Conservation (phyloP, 2,113 vertebrate species). For the Cyanocitta stelleri region DNA sequence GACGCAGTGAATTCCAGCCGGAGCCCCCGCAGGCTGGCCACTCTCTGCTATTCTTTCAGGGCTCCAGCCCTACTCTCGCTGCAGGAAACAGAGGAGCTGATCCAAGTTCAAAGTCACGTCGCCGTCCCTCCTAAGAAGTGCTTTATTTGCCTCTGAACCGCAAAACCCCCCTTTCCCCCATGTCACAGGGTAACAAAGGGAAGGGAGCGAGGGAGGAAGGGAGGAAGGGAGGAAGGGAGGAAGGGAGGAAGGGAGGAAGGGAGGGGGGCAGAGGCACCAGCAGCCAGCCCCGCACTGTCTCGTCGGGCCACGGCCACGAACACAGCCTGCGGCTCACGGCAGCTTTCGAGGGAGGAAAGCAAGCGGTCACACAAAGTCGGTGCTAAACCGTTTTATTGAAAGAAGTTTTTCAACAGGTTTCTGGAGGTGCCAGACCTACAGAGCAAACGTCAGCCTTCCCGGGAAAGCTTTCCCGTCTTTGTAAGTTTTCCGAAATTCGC, state of each 20-base stretch:
- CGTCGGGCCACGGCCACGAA: constrained; percentile 61
- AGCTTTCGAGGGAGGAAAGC: background rate
- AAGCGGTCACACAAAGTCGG: background rate
- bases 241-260: background rate
- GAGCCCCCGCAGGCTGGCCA: constrained; percentile 67
- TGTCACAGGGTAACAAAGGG: constrained; percentile 63
- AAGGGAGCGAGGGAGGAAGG: too few species aligned
- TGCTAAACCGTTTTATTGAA: background rate
- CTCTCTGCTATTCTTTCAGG: constrained; percentile 79
- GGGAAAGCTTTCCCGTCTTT: background rate
- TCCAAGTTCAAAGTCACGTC: constrained; percentile 99
- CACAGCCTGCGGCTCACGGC: constrained; percentile 39
- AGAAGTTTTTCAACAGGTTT: constrained; percentile 79
- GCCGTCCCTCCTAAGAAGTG: constrained; percentile 83
- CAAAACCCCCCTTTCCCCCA: constrained; percentile 67
- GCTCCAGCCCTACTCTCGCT: constrained; percentile 83
- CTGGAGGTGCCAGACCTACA: background rate
- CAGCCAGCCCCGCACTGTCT: constrained; percentile 40
- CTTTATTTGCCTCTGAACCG: constrained; percentile 85
- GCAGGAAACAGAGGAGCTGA: constrained; percentile 89
- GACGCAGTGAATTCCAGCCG: constrained; percentile 49
- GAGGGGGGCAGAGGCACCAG: background rate
- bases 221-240: background rate
- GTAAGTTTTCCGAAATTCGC: constrained; percentile 35
- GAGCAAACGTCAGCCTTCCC: background rate